Base-by-base conservation (phyloP, 2,797 vertebrate genomes). In the Poeciliopsis paucimaculata region DNA sequence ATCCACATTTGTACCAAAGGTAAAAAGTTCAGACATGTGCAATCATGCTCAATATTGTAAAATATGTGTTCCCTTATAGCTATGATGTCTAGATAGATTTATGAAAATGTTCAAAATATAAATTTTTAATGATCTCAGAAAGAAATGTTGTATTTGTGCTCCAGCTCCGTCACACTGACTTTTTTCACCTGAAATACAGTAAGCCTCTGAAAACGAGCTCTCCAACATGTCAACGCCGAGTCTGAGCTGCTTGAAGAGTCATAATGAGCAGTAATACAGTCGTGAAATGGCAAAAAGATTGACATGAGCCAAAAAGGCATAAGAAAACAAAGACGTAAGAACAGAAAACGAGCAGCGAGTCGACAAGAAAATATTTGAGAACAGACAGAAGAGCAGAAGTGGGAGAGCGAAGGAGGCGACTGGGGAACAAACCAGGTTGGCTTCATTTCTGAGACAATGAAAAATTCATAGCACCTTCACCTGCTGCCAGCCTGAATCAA, bases 381-480 rank as follows among this genome's bases (percentile, higher is more conserved):
- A 1, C 45, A 86, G 76, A 79, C 2, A 45, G 68, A 74, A 64
- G 73, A 77, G 74, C 47, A 78, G 79, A 77, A 74, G 12, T 55
- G 72, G 75, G 79, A 39, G 41, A 73, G 71, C 88, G 55, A 80
- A 81, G 77, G 75, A 80, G 75, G 72, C 80, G 79, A 83, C 28
- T 20, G 64, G 76, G 81, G 72, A 82, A 78, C 64, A 66, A 72
- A 82, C 41, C 72, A 46, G 55, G 70, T 51, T 60, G 45, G 77
- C 5, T 86, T 91, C 88, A 84, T 86, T 92, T 93, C 88, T 87
- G 84, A 92, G 83, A 91, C 84, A 82, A 93, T 94, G 82, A 94
- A 94, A 94, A 89, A 94, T 94, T 92, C 81, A 94, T 94, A 81
- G 75, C 86, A 84, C 84, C 90, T 93, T 89, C 87, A 89, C 79